A percentile compares a stretch with the other conserved stretches of the same genome.
Conservation (phyloP, 1,140 invertebrate genomes). For the Oreohelix idahoensis region DNA sequence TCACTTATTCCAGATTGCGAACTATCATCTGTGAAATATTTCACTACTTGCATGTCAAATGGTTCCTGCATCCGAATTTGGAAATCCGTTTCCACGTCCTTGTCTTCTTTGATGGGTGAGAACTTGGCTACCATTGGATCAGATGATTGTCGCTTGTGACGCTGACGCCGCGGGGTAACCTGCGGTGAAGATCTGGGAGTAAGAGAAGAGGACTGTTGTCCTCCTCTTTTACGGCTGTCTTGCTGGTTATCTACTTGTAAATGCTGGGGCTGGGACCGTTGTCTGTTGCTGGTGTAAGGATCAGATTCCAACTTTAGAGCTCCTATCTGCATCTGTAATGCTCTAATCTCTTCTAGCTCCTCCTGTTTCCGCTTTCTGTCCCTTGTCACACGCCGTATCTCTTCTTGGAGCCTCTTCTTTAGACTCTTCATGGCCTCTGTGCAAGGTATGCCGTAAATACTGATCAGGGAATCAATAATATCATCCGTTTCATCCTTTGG, state of each 20-base stretch:
- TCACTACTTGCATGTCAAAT: constrained; percentile 30
- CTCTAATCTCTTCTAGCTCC: constrained; percentile 72
- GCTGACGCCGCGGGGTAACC: constrained; percentile 65
- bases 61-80: constrained; percentile 41
- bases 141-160: constrained; percentile 70
- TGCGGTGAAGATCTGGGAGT: constrained; percentile 67
- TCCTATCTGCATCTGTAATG: constrained; percentile 66
- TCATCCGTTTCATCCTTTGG: constrained; percentile 65
- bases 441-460: constrained; percentile 71
- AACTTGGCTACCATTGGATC: constrained; percentile 73
- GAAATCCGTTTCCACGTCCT: constrained; percentile 73
- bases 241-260: neutral
- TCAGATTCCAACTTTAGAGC: constrained; percentile 67
- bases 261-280: neutral
- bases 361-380: constrained; percentile 72
- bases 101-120: constrained; percentile 77
- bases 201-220: constrained; percentile 37
- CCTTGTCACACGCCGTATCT: constrained; percentile 74
- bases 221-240: constrained; percentile 18
- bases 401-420: constrained; percentile 76
- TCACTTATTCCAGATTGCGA: constrained; percentile 67
- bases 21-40: constrained; percentile 61
- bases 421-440: constrained; percentile 75
- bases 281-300: constrained; percentile 34
- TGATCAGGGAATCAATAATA: constrained; percentile 68